These are phyloP conservation scores for Apodemia duryi DNA, from an alignment of 2,888 invertebrate genomes.

Conservation along the genomic window DNA sequence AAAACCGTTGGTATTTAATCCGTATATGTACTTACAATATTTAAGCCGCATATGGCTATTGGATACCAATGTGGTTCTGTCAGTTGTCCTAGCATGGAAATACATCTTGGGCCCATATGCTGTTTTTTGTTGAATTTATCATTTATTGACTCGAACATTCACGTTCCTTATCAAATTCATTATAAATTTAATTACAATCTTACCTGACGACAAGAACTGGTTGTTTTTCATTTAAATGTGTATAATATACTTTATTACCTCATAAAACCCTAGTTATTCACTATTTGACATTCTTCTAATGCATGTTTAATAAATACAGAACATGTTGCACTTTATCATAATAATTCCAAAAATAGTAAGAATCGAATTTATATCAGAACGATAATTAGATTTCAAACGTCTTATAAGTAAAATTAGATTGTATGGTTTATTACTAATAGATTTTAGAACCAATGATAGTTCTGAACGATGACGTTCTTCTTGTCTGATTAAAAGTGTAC, in stretches of 20 bases:
- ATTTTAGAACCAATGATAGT: too few relatives aligned
- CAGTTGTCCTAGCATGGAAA: slow-evolving; percentile 24
- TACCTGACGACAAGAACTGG: not conserved
- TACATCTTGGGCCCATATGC: slow-evolving; percentile 38
- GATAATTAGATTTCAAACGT: too few relatives aligned
- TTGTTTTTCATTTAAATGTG: not conserved
- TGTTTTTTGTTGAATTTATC: slow-evolving; percentile 48
- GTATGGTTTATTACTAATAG: too few relatives aligned
- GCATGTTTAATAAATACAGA: too few relatives aligned
- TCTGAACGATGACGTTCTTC: too few relatives aligned
- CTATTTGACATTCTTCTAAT: too few relatives aligned
- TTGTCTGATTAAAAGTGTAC: too few relatives aligned
- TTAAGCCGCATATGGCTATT: slow-evolving; percentile 1
- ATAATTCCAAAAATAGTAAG: too few relatives aligned
- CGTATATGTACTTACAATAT: slow-evolving; percentile 3
- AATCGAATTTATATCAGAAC: too few relatives aligned
- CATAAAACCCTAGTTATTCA: too few relatives aligned
- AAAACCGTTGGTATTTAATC: slow-evolving; percentile 14
- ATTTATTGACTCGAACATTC: slow-evolving; percentile 69
- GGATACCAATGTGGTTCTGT: slow-evolving; percentile 16
- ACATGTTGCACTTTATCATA: too few relatives aligned
- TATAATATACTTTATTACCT: not conserved
- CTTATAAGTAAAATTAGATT: too few relatives aligned
- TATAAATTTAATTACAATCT: slow-evolving; percentile 6
- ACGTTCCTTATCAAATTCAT: slow-evolving; percentile 52